phyloP scores from a whole-genome alignment of 2,797 vertebrate genomes.

The Threskiornis aethiopicus region DNA sequence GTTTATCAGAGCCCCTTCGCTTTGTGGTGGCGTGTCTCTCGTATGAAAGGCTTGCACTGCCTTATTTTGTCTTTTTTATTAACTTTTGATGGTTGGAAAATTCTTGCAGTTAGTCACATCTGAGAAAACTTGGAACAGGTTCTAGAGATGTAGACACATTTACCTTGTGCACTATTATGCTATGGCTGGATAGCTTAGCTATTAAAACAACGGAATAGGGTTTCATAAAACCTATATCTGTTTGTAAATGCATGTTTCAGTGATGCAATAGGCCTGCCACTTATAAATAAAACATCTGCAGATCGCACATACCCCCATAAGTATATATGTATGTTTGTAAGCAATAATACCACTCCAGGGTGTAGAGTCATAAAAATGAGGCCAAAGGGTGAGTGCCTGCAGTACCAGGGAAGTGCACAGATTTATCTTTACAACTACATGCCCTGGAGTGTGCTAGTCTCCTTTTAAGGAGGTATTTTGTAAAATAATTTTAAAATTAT shows the following conservation, averaged over 20 bases:
- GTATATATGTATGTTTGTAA: constrained; percentile 35
- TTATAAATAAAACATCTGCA: constrained; percentile 75
- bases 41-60: neutral
- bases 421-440: constrained; percentile 69
- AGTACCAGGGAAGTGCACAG: constrained; percentile 49
- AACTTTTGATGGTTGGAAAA: constrained; percentile 61
- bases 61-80: constrained; percentile 55
- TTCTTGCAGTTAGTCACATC: constrained; percentile 75
- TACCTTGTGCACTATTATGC: constrained; percentile 66
- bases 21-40: neutral
- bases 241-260: constrained; percentile 53
- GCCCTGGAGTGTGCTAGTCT: constrained; percentile 42
- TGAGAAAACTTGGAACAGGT: constrained; percentile 77
- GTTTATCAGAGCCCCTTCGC: neutral
- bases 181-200: constrained; percentile 71
- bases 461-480: constrained; percentile 21
- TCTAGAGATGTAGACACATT: constrained; percentile 70
- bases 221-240: constrained; percentile 65
- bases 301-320: constrained; percentile 26
- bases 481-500: constrained; percentile 35
- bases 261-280: constrained; percentile 63
- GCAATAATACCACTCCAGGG: constrained; percentile 68
- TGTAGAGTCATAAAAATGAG: constrained; percentile 61
- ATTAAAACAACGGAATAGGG: constrained; percentile 69
- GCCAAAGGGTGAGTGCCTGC: constrained; percentile 59